Conservation (phyloP, 64 coral and sea anemone species). For the Stichodactyla mertensii region DNA sequence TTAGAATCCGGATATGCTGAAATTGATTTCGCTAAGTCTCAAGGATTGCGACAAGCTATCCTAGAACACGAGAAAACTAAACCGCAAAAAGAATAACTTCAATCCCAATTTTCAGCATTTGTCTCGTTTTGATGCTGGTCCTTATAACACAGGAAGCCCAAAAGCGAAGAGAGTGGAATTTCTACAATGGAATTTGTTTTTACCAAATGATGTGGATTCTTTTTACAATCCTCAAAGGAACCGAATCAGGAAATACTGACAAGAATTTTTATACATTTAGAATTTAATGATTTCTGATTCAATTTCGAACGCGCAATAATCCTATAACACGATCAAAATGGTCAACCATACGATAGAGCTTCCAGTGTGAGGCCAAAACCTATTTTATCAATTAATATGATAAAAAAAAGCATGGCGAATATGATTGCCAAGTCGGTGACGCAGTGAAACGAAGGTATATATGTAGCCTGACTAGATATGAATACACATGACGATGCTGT, state of each 20-base stretch:
- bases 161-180: neutral
- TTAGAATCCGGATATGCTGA: constrained; percentile 53
- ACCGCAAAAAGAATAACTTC: neutral
- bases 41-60: constrained; percentile 57
- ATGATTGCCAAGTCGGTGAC: neutral
- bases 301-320: neutral
- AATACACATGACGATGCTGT: too few relatives aligned
- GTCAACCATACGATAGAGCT: too few relatives aligned
- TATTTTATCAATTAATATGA: too few relatives aligned
- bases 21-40: constrained; percentile 74
- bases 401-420: neutral
- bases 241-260: too few relatives aligned
- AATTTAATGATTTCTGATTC: neutral
- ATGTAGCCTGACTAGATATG: neutral
- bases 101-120: neutral
- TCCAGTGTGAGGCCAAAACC: too few relatives aligned
- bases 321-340: too few relatives aligned
- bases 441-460: neutral
- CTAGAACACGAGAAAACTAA: constrained; percentile 25
- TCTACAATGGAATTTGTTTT: neutral
- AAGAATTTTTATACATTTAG: neutral
- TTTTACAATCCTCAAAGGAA: too few relatives aligned
- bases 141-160: neutral
- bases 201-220: too few relatives aligned
- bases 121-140: neutral